phyloP scores from a whole-genome alignment of 2,888 invertebrate species.

The Matsumyia berberina region DNA sequence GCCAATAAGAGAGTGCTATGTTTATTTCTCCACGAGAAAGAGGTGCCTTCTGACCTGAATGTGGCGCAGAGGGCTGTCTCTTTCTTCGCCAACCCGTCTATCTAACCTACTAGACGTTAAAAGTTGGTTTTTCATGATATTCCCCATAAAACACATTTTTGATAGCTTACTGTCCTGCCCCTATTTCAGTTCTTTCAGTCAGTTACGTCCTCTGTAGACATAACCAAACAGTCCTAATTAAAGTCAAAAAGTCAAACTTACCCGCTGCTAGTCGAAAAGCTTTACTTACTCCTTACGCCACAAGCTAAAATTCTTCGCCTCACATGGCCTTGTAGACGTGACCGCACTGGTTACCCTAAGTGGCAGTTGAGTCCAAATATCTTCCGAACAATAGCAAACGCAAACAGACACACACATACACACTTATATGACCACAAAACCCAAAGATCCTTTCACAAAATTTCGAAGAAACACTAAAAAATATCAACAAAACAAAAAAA shows the following conservation, averaged over 20 bases:
- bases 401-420: not conserved
- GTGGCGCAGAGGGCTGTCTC: no score
- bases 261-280: not conserved
- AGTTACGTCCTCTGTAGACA: no score
- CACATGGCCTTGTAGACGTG: slow-evolving; percentile 20
- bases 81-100: no score
- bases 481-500: not conserved
- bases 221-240: slow-evolving; percentile 30
- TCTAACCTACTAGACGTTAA: no score
- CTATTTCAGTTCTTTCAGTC: no score
- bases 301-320: not conserved
- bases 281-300: not conserved
- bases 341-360: slow-evolving; percentile 21
- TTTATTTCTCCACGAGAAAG: no score
- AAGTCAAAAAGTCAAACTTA: slow-evolving; percentile 13
- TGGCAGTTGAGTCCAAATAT: slow-evolving; percentile 20
- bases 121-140: no score
- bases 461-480: not conserved
- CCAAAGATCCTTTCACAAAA: not conserved
- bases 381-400: not conserved
- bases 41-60: no score
- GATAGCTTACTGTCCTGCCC: no score
- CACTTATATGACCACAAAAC: not conserved
- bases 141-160: no score
- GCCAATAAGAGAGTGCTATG: no score